Conservation (phyloP, 2,888 invertebrate species). For the Hartigia nigra region DNA sequence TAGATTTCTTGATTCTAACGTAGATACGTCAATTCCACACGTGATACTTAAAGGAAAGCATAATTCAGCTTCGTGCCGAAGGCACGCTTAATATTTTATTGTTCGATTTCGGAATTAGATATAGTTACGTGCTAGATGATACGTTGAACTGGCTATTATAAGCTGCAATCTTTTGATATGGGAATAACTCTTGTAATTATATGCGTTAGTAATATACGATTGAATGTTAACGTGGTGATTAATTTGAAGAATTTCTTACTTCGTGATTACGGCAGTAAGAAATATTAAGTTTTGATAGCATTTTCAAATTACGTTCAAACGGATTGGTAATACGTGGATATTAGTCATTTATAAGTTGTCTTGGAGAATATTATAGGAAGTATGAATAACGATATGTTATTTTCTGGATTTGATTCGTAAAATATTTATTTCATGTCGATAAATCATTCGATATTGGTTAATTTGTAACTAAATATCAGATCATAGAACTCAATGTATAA, state of each 20-base stretch:
- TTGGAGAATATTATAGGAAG: no score
- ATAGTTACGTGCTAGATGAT: neutral
- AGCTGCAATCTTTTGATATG: neutral
- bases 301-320: neutral
- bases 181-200: neutral
- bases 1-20: neutral
- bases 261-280: neutral
- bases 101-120: conserved; percentile 17
- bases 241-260: neutral
- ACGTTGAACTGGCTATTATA: neutral
- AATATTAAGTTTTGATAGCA: neutral
- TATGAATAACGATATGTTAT: neutral
- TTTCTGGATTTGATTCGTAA: neutral
- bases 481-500: neutral
- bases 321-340: neutral
- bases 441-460: neutral
- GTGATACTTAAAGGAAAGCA: neutral
- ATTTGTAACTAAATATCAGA: neutral
- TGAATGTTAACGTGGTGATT: neutral
- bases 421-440: neutral
- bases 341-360: no score
- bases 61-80: neutral
- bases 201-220: neutral
- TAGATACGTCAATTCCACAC: neutral
- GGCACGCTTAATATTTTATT: conserved; percentile 17